Evolutionary conservation across 2,888 invertebrate species (phyloP).

Genomic region (Clistopyga incitator): DNA sequence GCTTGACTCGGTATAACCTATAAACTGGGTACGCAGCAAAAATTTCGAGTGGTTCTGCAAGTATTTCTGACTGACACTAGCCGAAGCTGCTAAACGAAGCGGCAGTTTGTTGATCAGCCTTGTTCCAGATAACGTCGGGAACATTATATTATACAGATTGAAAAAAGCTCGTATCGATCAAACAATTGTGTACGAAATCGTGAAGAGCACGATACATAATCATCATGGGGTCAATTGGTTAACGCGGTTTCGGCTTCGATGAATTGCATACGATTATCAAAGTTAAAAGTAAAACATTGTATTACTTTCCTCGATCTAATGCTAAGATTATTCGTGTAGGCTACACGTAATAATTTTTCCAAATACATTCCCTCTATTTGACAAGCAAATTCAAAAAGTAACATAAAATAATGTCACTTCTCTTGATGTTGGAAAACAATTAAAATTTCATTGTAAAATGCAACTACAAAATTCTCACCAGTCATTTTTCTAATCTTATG

Average conservation of each 20-base stretch:
- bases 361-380: no score
- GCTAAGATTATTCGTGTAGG: no score
- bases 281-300: neutral
- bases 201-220: neutral
- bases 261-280: neutral
- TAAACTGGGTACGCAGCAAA: conserved; percentile 10
- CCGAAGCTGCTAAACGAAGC: conserved; percentile 21
- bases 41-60: conserved; percentile 18
- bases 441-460: no score
- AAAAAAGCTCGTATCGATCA: conserved; percentile 53
- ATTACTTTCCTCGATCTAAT: no score
- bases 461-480: no score
- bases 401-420: no score
- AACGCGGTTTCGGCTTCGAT: neutral
- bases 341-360: no score
- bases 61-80: conserved; percentile 29
- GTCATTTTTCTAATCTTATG: no score
- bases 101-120: conserved; percentile 36
- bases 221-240: neutral
- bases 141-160: conserved; percentile 60
- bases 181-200: conserved; percentile 44
- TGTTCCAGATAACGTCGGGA: conserved; percentile 46
- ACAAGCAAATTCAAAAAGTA: no score
- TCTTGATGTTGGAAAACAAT: no score
- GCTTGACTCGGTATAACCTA: conserved; percentile 51